phyloP scores from a whole-genome alignment of 1,140 invertebrate species.

The Littorina saxatilis region DNA sequence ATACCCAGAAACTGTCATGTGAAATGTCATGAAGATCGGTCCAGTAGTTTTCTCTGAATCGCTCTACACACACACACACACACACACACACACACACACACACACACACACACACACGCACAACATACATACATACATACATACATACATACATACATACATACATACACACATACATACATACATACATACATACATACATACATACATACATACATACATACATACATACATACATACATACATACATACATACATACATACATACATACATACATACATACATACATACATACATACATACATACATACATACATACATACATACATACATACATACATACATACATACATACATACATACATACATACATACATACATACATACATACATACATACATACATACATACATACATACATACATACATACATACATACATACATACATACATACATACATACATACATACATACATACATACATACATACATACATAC shows the following conservation, averaged over 20 bases:
- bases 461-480: background rate
- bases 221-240: background rate
- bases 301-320: background rate
- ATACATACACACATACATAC: constrained; percentile 3
- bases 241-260: background rate
- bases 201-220: constrained; percentile 5
- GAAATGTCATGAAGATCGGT: too few species aligned
- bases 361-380: background rate
- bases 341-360: background rate
- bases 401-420: constrained; percentile 2
- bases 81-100: background rate
- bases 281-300: constrained; percentile 5
- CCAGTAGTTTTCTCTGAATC: background rate
- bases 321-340: background rate
- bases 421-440: constrained; percentile 4
- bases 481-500: background rate
- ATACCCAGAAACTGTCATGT: too few species aligned
- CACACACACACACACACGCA: constrained; percentile 5
- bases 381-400: constrained; percentile 4
- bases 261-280: constrained; percentile 19
- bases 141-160: constrained; percentile 1
- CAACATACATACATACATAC: background rate
- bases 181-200: constrained; percentile 3
- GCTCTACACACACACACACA: background rate
- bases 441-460: constrained; percentile 8